A percentile compares a stretch with the other conserved stretches of the same genome.
These are phyloP conservation scores for Nasonovia ribisnigri DNA, from an alignment of 2,888 invertebrate species.

Conservation along the genomic window DNA sequence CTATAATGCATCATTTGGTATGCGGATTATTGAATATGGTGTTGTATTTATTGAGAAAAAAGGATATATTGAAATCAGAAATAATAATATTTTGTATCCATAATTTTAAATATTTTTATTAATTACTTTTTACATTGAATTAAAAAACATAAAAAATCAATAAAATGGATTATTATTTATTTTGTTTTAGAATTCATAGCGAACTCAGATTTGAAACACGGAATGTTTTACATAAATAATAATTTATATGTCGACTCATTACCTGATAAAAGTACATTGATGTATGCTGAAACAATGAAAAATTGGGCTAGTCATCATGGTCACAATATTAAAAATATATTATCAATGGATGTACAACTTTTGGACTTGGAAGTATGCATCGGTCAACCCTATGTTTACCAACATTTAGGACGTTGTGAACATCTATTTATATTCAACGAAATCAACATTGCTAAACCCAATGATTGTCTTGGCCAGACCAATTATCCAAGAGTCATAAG, in stretches of 20 bases:
- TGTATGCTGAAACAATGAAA: constrained; percentile 6
- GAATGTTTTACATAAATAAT: constrained; percentile 55
- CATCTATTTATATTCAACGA: constrained; percentile 63
- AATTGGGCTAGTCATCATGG: constrained; percentile 18
- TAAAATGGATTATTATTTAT: neutral
- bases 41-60: no score
- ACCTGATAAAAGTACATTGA: neutral
- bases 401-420: constrained; percentile 65
- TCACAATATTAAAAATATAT: constrained; percentile 11
- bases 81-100: neutral
- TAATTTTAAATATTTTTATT: neutral
- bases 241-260: constrained; percentile 30
- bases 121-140: neutral
- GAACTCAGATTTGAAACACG: constrained; percentile 22
- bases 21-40: no score
- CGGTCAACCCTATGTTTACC: constrained; percentile 65
- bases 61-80: no score
- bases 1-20: no score
- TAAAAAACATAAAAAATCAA: neutral
- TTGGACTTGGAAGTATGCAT: constrained; percentile 64
- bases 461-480: constrained; percentile 19
- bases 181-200: neutral
- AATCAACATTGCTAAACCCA: constrained; percentile 31
- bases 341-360: constrained; percentile 6
- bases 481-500: constrained; percentile 46